Base-by-base conservation (phyloP, 2,113 vertebrate species). In the Psettodes erumei region DNA sequence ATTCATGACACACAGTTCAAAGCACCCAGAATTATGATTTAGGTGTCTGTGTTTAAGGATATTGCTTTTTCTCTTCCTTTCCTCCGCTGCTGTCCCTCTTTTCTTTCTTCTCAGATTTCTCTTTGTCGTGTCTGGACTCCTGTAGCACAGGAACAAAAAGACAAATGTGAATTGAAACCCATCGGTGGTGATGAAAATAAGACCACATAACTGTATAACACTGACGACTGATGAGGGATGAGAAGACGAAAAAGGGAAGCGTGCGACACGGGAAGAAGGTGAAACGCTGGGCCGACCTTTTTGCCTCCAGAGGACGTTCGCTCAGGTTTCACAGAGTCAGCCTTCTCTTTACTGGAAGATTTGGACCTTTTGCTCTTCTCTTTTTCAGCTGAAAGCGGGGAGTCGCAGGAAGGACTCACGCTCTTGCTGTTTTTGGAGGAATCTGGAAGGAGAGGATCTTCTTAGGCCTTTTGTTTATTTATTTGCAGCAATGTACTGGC, bases 41-140 rank as follows among this genome's bases (percentile, higher is more conserved):
- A 53, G 55, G 12, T 1, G 59, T 37, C 48, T 27, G 54, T 19
- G 12, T 76, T 86, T 90, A 97, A 99, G 98, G 98, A 99, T 99
- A 99, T 99, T 99, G 98, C 94, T 99, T 99, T 95, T 99, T 99
- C 81, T 99, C 98, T 90, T 99, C 98, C 89, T 99, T 99, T 59
- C 96, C 95, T 50, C 97, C 96, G 77, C 95, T 93, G 89, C 96
- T 96, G 54, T 99, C 97, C 69, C 97, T 93, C 91, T 99, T 99
- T 75, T 98, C 92, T 61, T 91, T 98, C 93, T 99, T 99, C 82
- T 99, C 98, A 68, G 96, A 77, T 91, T 99, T 99, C 88, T 99
- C 97, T 91, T 99, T 99, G 84, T 99, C 97, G 25, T 99, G 98
- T 85, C 97, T 96, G 65, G 97, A 99, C 83, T 99, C 97, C 97